Conservation (phyloP, 2,797 vertebrate genomes). For the Brachyalestes nurse region DNA sequence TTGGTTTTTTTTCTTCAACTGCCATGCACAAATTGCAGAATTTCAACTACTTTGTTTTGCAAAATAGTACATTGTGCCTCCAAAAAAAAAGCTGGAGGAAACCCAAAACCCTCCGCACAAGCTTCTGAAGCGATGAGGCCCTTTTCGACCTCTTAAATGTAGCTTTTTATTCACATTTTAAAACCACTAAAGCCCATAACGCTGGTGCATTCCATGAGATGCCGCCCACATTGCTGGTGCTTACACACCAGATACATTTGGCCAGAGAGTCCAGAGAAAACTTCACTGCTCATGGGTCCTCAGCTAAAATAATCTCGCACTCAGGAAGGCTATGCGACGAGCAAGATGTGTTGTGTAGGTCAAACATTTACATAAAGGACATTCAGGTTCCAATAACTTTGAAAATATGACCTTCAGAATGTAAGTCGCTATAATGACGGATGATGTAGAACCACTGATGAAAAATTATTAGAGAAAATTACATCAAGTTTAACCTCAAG, state of each 20-base stretch:
- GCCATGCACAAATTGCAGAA: not conserved
- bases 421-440: not conserved
- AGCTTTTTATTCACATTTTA: not conserved
- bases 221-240: not conserved
- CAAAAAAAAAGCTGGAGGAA: slow-evolving; percentile 14
- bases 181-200: not conserved
- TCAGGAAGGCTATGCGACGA: not conserved
- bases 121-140: not conserved
- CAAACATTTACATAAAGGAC: not conserved
- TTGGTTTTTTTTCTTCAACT: not conserved
- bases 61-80: not conserved
- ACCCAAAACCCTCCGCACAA: not conserved
- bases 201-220: not conserved
- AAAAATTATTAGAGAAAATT: not conserved
- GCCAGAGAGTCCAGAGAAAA: not conserved
- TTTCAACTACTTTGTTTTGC: not conserved
- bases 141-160: not conserved
- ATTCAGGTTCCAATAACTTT: not conserved
- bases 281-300: not conserved
- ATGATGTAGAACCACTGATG: not conserved
- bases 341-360: not conserved
- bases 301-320: not conserved
- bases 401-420: not conserved
- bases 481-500: no score
- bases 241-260: not conserved